phyloP scores from a whole-genome alignment of 2,797 vertebrate species.

The Megaceryle alcyon region DNA sequence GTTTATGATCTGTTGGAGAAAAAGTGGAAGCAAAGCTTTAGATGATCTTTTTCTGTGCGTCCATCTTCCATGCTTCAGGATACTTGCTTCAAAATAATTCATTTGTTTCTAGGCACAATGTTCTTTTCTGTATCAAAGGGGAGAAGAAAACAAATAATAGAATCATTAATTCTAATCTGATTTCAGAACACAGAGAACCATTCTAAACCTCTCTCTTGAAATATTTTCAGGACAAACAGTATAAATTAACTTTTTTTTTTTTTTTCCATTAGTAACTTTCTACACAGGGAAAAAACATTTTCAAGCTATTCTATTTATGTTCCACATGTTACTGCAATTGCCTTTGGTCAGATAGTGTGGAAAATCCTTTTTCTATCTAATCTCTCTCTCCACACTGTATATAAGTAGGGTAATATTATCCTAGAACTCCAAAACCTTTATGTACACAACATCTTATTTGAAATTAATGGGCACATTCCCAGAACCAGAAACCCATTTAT shows the following conservation, averaged over 20 bases:
- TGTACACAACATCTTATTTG: constrained; percentile 69
- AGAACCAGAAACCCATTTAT: constrained; percentile 62
- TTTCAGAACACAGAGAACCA: constrained; percentile 29
- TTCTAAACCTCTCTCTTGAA: not conserved
- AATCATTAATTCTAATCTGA: constrained; percentile 49
- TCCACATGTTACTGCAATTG: constrained; percentile 70
- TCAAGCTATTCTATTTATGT: constrained; percentile 75
- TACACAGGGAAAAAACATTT: constrained; percentile 71
- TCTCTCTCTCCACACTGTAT: not conserved
- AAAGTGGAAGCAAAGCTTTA: not conserved
- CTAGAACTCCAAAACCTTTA: constrained; percentile 63
- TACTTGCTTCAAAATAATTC: not conserved
- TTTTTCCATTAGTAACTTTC: constrained; percentile 55
- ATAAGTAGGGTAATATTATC: constrained; percentile 51
- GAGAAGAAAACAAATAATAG: constrained; percentile 49
- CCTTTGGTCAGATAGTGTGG: constrained; percentile 64
- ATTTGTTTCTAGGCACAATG: constrained; percentile 23
- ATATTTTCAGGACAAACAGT: constrained; percentile 42
- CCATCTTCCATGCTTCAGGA: constrained; percentile 4
- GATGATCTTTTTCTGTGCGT: not conserved
- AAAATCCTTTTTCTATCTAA: constrained; percentile 67
- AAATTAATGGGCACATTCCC: constrained; percentile 64
- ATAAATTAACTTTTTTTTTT: constrained; percentile 43
- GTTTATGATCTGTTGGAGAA: not conserved
- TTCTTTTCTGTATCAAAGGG: constrained; percentile 6